Base-by-base conservation (phyloP, 2,797 vertebrate species). In the Limosa lapponica region DNA sequence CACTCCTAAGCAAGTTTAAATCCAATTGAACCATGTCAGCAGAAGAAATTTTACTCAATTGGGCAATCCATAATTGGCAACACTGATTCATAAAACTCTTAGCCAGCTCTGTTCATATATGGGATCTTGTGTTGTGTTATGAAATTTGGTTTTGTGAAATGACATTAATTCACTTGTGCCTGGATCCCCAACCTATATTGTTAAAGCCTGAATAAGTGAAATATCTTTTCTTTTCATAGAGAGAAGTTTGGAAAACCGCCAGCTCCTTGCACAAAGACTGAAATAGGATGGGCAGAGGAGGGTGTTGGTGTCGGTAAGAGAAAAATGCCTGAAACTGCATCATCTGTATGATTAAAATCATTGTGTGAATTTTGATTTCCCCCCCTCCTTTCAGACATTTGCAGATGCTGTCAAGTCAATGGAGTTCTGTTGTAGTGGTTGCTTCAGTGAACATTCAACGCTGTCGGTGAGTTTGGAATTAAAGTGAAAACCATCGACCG, bases 391-490 rank as follows among this genome's bases (percentile, higher is more conserved):
- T 90, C 92, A 95, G 95, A 91, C 28, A 55, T 95, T 91, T 89
- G 83, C 95, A 73, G 97, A 92, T 67, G 51, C 89, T 54, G n/a
- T 54, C 73, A 95, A 91, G 86, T 71, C 95, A 86, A 80, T 95
- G 91, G 95, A 95, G 64, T 70, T 96, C 95, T 90, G 79, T 91
- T 93, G 71, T 95, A 87, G 66, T 96, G 98, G 98, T 99, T 97
- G 98, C 98, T 98, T 98, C 98, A 97, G 98, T 93, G 98, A 99
- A 99, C 99, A 99, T 99, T 99, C 99, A 99, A 99, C 99, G 99
- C 99, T 99, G 99, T 99, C 99, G 99, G 99, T 99, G 99, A 99
- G 99, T 99, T 99, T 99, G 98, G 98, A 98, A 98, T 99, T 98
- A 98, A 98, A 98, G 97, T 98, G 98, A 98, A 99, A 99, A 99